Evolutionary conservation across 92 coral and sea anemone genomes (phyloP), one percentile per base, ranked within the genome.

Genomic region (Palythoa grandis): DNA sequence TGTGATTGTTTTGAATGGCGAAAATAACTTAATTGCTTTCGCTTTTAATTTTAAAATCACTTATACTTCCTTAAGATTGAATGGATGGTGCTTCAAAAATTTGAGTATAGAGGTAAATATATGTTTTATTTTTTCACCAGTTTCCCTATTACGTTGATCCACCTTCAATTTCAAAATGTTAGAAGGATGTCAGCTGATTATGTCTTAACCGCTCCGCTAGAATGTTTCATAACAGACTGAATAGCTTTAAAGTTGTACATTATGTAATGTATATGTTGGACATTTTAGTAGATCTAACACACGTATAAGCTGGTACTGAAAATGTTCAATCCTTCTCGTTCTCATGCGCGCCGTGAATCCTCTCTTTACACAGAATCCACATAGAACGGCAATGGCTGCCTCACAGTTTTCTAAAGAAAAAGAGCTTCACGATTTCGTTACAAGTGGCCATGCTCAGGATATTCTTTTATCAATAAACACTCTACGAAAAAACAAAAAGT

Each of bases 371-470:
- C 35, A 29, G 35, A 29, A 29, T 29, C 35, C 35, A 29, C 35
- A 29, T 38, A 57, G 40, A 67, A 7, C 12, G 53, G 40, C 74
- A 5, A 80, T 80, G 85, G 85, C 82, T 53, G 12, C 85, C 70
- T 65, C 20, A 6, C 47, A 70, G 48, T 23, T 15, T 48, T 38
- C 85, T n/a, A 60, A 80, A 43, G 85, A 35, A 39, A 72, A 72
- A 8, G 89, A 89, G n/a, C 82, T 89, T 65, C 92, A 85, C 39
- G 91, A 90, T 56, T 92, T 89, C 75, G 88, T 91, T 37, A 87
- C 93, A 19, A 87, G 89, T 86, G 97, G 98, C 24, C 99, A 96
- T 79, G 93, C 99, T 24, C 91, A 86, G 54, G 96, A 92, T 79
- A 95, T 95, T 76, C 91, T 96, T 38, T 86, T 74, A 52, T 88